Conservation (phyloP, 2,113 vertebrate species). For the Saccopteryx bilineata region DNA sequence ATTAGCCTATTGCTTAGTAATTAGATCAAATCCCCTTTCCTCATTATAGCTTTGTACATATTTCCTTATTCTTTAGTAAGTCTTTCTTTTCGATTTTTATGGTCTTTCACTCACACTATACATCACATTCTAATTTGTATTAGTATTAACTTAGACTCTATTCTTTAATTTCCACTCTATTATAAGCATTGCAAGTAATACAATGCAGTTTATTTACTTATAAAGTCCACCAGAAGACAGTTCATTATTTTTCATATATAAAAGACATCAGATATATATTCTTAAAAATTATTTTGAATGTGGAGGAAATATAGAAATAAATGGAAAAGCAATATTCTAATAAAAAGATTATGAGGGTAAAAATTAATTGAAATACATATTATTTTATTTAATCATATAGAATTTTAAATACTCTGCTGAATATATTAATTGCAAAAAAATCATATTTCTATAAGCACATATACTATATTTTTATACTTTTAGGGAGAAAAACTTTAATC, state of each 20-base stretch:
- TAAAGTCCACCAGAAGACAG: not conserved
- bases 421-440: not conserved
- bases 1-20: not conserved
- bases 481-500: not conserved
- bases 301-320: not conserved
- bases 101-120: not conserved
- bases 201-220: not conserved
- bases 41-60: not conserved
- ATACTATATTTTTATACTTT: not conserved
- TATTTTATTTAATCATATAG: not conserved
- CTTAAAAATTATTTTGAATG: not conserved
- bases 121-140: not conserved
- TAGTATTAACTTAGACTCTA: not conserved
- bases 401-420: not conserved
- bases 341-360: not conserved
- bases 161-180: not conserved
- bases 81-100: not conserved
- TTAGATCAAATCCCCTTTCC: not conserved
- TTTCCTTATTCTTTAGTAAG: constrained; percentile 9
- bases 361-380: not conserved
- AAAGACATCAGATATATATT: not conserved
- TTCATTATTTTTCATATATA: not conserved
- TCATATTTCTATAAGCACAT: not conserved
- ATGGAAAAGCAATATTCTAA: not conserved
- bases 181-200: not conserved